Conservation (phyloP, 2,797 vertebrate genomes). For the Delichon dasypus region DNA sequence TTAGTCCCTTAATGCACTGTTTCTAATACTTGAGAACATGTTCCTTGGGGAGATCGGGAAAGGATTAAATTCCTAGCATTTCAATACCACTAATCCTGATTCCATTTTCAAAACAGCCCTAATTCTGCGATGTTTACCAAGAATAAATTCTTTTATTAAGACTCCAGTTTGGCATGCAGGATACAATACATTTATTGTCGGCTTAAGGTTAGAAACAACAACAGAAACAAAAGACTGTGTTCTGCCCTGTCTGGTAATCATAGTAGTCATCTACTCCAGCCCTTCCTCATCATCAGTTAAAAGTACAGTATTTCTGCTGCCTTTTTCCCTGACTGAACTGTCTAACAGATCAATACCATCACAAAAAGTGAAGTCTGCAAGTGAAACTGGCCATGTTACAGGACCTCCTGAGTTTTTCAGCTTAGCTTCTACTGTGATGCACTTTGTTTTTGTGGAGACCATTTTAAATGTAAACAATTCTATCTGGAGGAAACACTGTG, state of each 20-base stretch:
- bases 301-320: background rate
- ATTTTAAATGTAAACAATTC: constrained; percentile 33
- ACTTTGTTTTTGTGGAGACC: background rate
- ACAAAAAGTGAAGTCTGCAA: background rate
- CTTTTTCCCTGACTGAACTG: background rate
- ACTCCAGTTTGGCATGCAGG: background rate
- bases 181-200: background rate
- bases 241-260: background rate
- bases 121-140: background rate
- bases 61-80: constrained; percentile 21
- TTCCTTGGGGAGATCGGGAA: background rate
- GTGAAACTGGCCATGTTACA: background rate
- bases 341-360: background rate
- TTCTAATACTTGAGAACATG: background rate
- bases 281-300: background rate
- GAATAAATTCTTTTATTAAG: background rate
- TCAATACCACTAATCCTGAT: constrained; percentile 30
- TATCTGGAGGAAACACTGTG: background rate
- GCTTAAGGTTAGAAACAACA: constrained; percentile 4
- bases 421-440: background rate
- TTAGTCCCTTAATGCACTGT: background rate
- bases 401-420: background rate
- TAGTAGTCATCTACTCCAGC: background rate
- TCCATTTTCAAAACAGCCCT: background rate
- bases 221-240: background rate